Percentiles rank a stretch among this genome's conserved stretches.
Conservation (phyloP, 2,888 invertebrate species). For the Thymelicus lineola region DNA sequence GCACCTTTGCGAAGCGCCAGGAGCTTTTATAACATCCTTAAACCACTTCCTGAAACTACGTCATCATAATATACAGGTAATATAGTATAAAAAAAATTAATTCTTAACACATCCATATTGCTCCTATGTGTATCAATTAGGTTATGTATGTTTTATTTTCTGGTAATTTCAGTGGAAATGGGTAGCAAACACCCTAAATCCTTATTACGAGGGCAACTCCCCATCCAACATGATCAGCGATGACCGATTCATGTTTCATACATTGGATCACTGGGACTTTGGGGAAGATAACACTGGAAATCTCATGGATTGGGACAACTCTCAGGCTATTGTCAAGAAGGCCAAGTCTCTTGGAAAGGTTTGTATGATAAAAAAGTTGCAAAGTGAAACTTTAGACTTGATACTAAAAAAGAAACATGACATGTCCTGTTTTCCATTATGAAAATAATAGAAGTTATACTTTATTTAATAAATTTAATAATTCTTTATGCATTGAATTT, state of each 20-base stretch:
- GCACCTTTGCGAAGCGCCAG: conserved; percentile 99
- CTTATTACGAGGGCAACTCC: conserved; percentile 95
- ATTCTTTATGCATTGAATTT: too few relatives aligned
- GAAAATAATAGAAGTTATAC: too few relatives aligned
- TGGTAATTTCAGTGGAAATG: conserved; percentile 89
- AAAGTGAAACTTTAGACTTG: too few relatives aligned
- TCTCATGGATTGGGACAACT: conserved; percentile 89
- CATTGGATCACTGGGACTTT: conserved; percentile 93
- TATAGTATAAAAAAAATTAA: conserved; percentile 39
- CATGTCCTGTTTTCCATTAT: too few relatives aligned
- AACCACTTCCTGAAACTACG: conserved; percentile 92
- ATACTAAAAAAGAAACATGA: too few relatives aligned
- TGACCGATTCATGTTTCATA: conserved; percentile 93
- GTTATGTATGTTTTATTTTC: not conserved
- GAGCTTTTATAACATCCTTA: conserved; percentile 95
- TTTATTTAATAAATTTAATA: too few relatives aligned
- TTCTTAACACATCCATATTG: not conserved
- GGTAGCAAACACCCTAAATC: conserved; percentile 95
- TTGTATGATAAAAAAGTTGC: conserved; percentile 16
- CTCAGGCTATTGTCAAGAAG: conserved; percentile 85
- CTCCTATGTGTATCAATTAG: not conserved
- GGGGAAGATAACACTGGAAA: conserved; percentile 95
- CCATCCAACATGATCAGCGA: conserved; percentile 90
- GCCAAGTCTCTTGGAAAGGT: conserved; percentile 81
- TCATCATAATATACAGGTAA: conserved; percentile 83